Conservation (phyloP, 2,888 invertebrate species). For the Oscheius sp. region DNA sequence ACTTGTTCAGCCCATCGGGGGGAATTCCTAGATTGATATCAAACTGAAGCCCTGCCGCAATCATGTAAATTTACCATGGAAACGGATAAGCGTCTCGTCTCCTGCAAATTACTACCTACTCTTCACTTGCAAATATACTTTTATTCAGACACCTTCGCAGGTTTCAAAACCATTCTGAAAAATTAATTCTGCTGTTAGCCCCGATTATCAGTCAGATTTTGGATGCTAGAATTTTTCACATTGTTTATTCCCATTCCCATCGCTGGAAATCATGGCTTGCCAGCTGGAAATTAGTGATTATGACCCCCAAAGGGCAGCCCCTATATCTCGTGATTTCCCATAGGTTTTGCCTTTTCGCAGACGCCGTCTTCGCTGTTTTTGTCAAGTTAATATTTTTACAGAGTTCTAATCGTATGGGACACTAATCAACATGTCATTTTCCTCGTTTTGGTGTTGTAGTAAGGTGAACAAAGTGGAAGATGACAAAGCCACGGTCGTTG, state of each 20-base stretch:
- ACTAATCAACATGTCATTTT: too few species aligned
- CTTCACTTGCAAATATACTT: too few species aligned
- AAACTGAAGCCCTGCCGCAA: conserved; percentile 17
- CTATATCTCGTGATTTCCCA: neutral
- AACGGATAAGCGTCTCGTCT: conserved; percentile 12
- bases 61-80: too few species aligned
- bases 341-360: neutral
- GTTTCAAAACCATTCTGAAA: too few species aligned
- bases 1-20: too few species aligned
- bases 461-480: conserved; percentile 21
- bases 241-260: conserved; percentile 1
- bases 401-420: too few species aligned
- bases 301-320: neutral
- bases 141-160: too few species aligned
- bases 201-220: neutral
- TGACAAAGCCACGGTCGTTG: conserved; percentile 2
- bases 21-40: too few species aligned
- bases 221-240: too few species aligned
- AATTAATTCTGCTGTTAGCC: too few species aligned
- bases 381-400: too few species aligned
- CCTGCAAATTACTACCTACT: neutral
- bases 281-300: conserved; percentile 26
- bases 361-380: neutral
- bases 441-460: conserved; percentile 7
- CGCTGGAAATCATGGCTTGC: conserved; percentile 1